Evolutionary conservation across 2,888 invertebrate species (phyloP), one percentile per base, ranked within the genome.

Genomic region (Cheilosia impressa): DNA sequence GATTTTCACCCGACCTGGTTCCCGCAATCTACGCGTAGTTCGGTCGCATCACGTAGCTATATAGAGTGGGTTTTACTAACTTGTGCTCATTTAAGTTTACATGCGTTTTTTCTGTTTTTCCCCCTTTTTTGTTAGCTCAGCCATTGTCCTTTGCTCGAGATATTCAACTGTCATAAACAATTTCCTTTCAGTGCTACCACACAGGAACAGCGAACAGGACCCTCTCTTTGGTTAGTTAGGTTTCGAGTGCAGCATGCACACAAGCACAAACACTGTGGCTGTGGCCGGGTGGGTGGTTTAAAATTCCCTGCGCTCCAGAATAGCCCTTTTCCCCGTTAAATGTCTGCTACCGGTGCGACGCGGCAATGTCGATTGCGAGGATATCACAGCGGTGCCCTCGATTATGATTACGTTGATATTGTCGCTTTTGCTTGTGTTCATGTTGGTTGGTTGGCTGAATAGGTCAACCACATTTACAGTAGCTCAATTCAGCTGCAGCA

Each of bases 151-250:
- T 77, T 81, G 76, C 27, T 58, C 63, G 66, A 57, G 71, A 77
- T 81, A 77, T 77, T 85, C 66, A 81, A 77, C 72, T 85, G 85
- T 85, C 81, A 85, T 85, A 85, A 85, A 76, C 81, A 81, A 72
- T 76, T 85, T 81, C 81, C 76, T 80, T 66, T 66, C 27, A 72
- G 81, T 13, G 34, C 43, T 34, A 50, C 76, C 66, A 71, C 71
- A 78, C 50, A 78, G 45, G 69, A 31, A n/a, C n/a, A n/a, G n/a
- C n/a, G n/a, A n/a, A n/a, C n/a, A n/a, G n/a, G n/a, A n/a, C n/a
- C n/a, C 52, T 53, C 43, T 22, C 50, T 78, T 47, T 60, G 43
- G 53, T 68, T 66, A 69, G 66, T 22, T 73, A 43, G 31, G 31
- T 53, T 65, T 65, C 55, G 52, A 78, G 77, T 62, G 27, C 52